Evolutionary conservation across 2,797 vertebrate genomes (phyloP), one percentile per base, ranked within the genome.

Genomic region (Novumbra hubbsi): DNA sequence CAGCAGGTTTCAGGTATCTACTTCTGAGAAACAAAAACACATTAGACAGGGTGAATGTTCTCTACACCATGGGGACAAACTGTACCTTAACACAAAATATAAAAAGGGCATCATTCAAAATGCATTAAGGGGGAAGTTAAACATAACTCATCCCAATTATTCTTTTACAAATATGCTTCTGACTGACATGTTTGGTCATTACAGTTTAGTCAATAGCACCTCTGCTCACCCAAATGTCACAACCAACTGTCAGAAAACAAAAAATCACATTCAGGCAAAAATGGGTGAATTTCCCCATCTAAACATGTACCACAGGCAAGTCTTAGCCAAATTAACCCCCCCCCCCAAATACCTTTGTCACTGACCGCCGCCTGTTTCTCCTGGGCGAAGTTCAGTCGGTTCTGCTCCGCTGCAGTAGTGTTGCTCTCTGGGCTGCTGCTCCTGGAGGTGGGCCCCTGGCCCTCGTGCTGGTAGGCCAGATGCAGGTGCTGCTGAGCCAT

Each of bases 401-500:
- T 97, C 93, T 97, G 96, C 84, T 96, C 95, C 0, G 92, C 93
- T 0, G 95, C 93, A 0, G 93, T 92, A 0, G 81, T 90, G 5
- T 95, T 94, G 73, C 92, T 93, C 88, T 95, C 95, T 0, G 95
- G 95, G 83, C 94, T 95, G 90, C 93, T 95, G 88, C 94, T 96
- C 2, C 93, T 85, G 0, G 94, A 90, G 1, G 92, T 90, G 77
- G 86, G 92, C 52, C 88, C 89, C 3, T 92, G 90, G 0, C 91
- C 92, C 0, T 90, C 94, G 88, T 95, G 86, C 62, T 90, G 95
- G 88, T 95, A 96, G 64, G 94, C 95, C 82, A 94, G 90, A 80
- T 95, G 94, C 81, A 97, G 90, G 76, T 96, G 95, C 81, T 95
- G 94, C 85, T 96, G 95, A 2, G 95, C 96, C 85, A 96, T 76